A percentile compares a stretch with the other conserved stretches of the same genome.
Evolutionary conservation across 2,797 vertebrate species (phyloP).

Genomic region (Sebastes hubbsi): DNA sequence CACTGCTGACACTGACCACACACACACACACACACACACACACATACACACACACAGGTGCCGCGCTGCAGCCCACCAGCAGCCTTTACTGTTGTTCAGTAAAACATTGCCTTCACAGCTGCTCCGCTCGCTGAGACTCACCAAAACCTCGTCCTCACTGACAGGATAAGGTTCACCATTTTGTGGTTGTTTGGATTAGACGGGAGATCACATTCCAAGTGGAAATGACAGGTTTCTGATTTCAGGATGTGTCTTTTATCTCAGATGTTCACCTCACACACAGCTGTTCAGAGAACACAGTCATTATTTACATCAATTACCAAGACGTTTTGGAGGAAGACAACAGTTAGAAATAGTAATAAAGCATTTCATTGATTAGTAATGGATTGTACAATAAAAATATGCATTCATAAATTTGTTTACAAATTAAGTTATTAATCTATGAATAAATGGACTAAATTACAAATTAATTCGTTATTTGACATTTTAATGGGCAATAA

Average conservation of each 20-base stretch:
- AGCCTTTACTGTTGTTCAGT: slow-evolving; percentile 46
- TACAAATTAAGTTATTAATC: too few relatives aligned
- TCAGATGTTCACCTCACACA: slow-evolving; percentile 19
- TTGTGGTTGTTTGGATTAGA: slow-evolving; percentile 31
- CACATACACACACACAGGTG: slow-evolving; percentile 69
- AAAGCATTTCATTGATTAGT: too few relatives aligned
- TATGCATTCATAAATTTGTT: too few relatives aligned
- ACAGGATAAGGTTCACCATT: not conserved
- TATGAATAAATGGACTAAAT: too few relatives aligned
- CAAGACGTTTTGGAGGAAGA: not conserved
- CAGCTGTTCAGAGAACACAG: slow-evolving; percentile 29
- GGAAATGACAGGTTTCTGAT: slow-evolving; percentile 61
- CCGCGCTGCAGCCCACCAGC: slow-evolving; percentile 42
- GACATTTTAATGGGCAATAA: too few relatives aligned
- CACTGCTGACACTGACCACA: slow-evolving; percentile 43
- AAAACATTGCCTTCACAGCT: slow-evolving; percentile 51
- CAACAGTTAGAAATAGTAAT: too few relatives aligned
- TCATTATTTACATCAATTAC: not conserved
- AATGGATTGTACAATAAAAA: too few relatives aligned
- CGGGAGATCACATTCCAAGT: slow-evolving; percentile 19
- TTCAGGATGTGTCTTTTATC: slow-evolving; percentile 62
- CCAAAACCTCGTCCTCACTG: not conserved
- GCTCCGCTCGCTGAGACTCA: slow-evolving; percentile 26
- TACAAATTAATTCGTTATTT: too few relatives aligned
- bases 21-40: slow-evolving; percentile 63